These are phyloP conservation scores for Vireo griseus DNA, from an alignment of 2,797 vertebrate genomes.

Conservation along the genomic window DNA sequence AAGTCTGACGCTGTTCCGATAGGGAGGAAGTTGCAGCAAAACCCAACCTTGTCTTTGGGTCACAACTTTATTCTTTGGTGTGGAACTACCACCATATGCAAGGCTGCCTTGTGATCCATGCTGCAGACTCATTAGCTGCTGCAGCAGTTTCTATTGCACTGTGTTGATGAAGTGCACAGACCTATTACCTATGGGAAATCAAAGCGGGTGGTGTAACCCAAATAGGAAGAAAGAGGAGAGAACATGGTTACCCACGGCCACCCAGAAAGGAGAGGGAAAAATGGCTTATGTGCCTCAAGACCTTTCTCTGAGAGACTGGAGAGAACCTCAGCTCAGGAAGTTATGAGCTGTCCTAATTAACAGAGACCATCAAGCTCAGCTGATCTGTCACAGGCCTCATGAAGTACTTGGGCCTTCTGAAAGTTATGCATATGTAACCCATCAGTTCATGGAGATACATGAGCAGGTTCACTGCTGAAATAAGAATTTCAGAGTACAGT, in stretches of 20 bases:
- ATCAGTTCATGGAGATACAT: neutral
- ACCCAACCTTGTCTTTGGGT: neutral
- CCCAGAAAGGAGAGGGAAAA: neutral
- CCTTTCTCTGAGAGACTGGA: neutral
- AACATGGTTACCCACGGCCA: neutral
- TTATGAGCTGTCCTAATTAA: neutral
- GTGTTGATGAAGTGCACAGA: neutral
- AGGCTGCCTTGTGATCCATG: neutral
- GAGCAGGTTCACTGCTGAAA: neutral
- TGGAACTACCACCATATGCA: neutral
- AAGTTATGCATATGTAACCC: neutral
- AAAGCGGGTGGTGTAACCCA: neutral
- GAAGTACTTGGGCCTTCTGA: neutral
- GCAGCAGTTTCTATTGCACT: neutral
- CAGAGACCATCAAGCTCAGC: neutral
- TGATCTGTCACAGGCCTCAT: neutral
- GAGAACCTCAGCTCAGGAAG: neutral
- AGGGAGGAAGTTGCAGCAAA: neutral
- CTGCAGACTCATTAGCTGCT: neutral
- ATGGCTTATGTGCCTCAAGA: neutral
- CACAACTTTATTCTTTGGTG: neutral
- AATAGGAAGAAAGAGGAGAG: neutral
- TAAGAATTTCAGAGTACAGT: neutral
- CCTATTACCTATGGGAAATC: neutral
- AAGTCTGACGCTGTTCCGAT: neutral